Percentiles rank a stretch among this genome's conserved stretches.
Evolutionary conservation across 2,797 vertebrate genomes (phyloP).

Genomic region (Acrocephalus scirpaceus): DNA sequence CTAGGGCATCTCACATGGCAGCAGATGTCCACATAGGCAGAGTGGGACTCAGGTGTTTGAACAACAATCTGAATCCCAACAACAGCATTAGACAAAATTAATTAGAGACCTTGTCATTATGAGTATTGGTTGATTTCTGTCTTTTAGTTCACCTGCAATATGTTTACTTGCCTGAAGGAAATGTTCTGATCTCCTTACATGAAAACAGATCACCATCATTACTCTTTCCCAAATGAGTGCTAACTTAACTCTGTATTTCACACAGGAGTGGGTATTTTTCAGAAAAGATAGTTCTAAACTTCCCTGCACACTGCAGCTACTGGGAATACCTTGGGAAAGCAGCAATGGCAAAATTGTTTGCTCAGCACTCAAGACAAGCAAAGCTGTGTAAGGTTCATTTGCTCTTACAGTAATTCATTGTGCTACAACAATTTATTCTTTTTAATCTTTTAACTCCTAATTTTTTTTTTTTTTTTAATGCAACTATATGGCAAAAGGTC

Average conservation of each 20-base stretch:
- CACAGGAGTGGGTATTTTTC: neutral
- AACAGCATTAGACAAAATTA: neutral
- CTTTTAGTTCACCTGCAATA: neutral
- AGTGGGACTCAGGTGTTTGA: neutral
- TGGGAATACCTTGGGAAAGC: neutral
- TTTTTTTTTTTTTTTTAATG: neutral
- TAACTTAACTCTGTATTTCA: neutral
- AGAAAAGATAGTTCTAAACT: neutral
- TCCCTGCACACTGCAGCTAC: neutral
- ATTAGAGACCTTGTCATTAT: neutral
- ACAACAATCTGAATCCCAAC: neutral
- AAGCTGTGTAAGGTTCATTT: neutral
- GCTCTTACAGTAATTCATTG: neutral
- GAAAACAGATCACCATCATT: neutral
- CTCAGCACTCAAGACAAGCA: neutral
- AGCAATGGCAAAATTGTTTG: neutral
- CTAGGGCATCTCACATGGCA: neutral
- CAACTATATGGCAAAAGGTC: neutral
- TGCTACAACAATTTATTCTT: neutral
- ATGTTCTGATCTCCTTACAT: neutral
- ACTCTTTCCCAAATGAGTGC: neutral
- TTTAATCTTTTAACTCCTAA: neutral
- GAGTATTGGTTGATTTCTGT: neutral
- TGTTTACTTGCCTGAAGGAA: neutral
- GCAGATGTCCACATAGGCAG: neutral